phyloP scores from a whole-genome alignment of 2,113 vertebrate genomes.

The Bos taurus region ARS-UCD2.0 NC_037356.1:35339001-35339500 shows the following conservation, averaged over 20 bases:
- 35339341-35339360: background rate
- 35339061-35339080: background rate
- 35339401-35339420: background rate
- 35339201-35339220: too few relatives aligned
- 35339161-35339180: too few relatives aligned
- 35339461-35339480: background rate
- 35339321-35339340: background rate
- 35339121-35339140: too few relatives aligned
- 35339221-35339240: background rate
- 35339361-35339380: background rate
- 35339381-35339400: rapidly evolving
- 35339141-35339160: background rate
- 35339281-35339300: background rate
- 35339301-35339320: background rate
- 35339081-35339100: too few relatives aligned
- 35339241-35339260: background rate
- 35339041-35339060: background rate
- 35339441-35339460: too few relatives aligned
- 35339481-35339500: background rate
- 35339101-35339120: background rate
- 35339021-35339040: rapidly evolving
- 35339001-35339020: background rate
- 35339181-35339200: too few relatives aligned
- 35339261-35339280: background rate
- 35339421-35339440: background rate